A percentile compares a stretch with the other conserved stretches of the same genome.
phyloP scores from a whole-genome alignment of 2,888 invertebrate species.

The Leuctra nigra region DNA sequence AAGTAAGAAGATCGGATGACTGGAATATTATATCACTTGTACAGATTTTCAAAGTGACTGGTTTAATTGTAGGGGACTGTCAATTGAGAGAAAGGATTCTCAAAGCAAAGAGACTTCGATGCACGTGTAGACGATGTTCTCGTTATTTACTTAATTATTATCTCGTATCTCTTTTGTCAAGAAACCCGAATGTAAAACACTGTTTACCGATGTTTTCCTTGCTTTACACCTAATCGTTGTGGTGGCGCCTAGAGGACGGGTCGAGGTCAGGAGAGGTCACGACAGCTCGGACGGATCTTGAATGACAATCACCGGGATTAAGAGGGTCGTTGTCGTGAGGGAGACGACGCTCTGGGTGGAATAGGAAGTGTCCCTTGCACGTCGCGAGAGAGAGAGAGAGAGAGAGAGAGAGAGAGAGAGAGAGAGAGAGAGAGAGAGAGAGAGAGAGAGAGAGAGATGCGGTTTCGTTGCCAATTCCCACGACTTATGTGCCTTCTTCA shows the following conservation, averaged over 20 bases:
- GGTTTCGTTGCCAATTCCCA: slow-evolving; percentile 11
- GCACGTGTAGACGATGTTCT: too few relatives aligned
- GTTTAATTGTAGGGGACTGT: too few relatives aligned
- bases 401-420: neutral
- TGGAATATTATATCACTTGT: too few relatives aligned
- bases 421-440: neutral
- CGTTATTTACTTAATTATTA: too few relatives aligned
- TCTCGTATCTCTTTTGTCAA: too few relatives aligned
- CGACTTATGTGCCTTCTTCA: neutral
- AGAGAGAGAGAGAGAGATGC: neutral
- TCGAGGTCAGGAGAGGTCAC: slow-evolving; percentile 4
- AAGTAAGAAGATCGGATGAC: too few relatives aligned
- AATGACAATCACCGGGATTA: slow-evolving; percentile 6
- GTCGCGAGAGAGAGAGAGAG: neutral
- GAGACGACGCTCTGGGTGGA: slow-evolving; percentile 1
- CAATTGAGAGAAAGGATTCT: too few relatives aligned
- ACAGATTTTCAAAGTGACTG: too few relatives aligned
- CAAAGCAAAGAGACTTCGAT: too few relatives aligned
- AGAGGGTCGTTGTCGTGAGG: slow-evolving; percentile 3
- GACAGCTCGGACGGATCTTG: slow-evolving; percentile 2
- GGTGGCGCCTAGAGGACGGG: neutral
- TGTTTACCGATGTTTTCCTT: neutral
- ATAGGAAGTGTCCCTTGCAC: slow-evolving; percentile 11
- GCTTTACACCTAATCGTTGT: neutral
- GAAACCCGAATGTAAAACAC: neutral